phyloP scores from a whole-genome alignment of 1,140 invertebrate species.

The Drosophila quadrilineata region DNA sequence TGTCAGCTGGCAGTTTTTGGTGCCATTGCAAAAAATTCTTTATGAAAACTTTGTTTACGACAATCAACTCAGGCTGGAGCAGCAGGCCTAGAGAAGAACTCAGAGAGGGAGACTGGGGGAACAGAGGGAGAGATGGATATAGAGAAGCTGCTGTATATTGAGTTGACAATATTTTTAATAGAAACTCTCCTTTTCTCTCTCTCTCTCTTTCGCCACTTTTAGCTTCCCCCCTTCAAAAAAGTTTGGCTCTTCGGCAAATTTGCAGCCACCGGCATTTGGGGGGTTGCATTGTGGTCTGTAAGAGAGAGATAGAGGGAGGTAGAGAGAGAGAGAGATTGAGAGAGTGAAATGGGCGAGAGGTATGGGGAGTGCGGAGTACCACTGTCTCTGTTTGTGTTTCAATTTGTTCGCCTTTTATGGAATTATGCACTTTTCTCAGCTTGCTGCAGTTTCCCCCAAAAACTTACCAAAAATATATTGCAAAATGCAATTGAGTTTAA shows the following conservation, averaged over 20 bases:
- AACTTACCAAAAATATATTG: constrained; percentile 18
- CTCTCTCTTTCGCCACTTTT: no score
- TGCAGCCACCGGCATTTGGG: constrained; percentile 45
- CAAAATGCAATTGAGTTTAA: constrained; percentile 41
- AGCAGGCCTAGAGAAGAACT: no score
- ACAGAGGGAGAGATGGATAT: no score
- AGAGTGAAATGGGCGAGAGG: background rate
- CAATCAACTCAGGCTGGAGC: constrained; percentile 54
- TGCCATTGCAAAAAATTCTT: constrained; percentile 59
- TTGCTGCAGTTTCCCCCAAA: constrained; percentile 33
- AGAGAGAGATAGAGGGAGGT: background rate
- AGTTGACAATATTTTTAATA: constrained; percentile 79
- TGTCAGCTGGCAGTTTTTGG: constrained; percentile 62
- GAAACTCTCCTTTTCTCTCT: no score
- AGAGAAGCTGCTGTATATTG: constrained; percentile 61
- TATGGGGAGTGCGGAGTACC: background rate
- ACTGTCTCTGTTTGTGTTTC: constrained; percentile 63
- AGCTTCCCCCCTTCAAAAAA: constrained; percentile 52
- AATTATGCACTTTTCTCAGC: constrained; percentile 75
- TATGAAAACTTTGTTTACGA: constrained; percentile 77
- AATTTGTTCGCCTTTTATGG: constrained; percentile 72
- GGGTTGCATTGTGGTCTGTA: no score
- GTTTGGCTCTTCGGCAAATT: constrained; percentile 57
- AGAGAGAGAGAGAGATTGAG: background rate
- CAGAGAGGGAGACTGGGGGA: no score